Evolutionary conservation across 2,113 vertebrate species (phyloP).

Genomic region (Phylloscopus trochilus): DNA sequence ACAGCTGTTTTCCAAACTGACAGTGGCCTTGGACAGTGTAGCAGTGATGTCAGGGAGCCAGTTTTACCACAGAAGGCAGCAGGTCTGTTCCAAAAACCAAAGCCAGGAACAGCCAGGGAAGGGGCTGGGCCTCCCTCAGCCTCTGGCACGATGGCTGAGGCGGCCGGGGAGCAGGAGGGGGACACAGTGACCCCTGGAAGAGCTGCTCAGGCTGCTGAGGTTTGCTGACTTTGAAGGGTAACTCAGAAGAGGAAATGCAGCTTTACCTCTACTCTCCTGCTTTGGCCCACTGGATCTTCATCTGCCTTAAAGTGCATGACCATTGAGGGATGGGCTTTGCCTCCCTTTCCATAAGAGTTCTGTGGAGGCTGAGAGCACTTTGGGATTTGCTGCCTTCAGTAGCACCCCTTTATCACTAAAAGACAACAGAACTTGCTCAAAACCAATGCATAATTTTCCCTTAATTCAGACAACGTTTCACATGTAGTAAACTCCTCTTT

Average conservation of each 20-base stretch:
- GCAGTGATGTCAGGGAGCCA: neutral
- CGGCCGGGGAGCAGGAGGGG: fast-evolving
- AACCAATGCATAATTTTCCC: neutral
- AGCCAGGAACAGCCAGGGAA: fast-evolving
- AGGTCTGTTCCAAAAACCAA: neutral
- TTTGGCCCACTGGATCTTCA: neutral
- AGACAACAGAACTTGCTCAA: neutral
- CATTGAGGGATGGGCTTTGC: neutral
- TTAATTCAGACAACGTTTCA: neutral
- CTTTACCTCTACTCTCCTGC: fast-evolving
- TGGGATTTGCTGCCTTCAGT: neutral
- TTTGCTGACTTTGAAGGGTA: neutral
- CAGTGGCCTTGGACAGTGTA: neutral
- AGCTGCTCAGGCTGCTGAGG: neutral
- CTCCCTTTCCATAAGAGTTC: neutral
- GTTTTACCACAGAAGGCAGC: neutral
- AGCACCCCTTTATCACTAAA: neutral
- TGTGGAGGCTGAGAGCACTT: neutral
- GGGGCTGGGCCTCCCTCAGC: neutral
- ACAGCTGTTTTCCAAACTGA: neutral
- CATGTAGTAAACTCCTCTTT: neutral
- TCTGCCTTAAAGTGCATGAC: neutral
- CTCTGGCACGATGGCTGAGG: neutral
- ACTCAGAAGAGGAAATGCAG: neutral
- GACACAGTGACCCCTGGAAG: too few species aligned